A percentile compares a stretch with the other conserved stretches of the same genome.
These are phyloP conservation scores for Leptopilina drosophilae DNA, from an alignment of 2,888 invertebrate species.

Conservation along the genomic window DNA sequence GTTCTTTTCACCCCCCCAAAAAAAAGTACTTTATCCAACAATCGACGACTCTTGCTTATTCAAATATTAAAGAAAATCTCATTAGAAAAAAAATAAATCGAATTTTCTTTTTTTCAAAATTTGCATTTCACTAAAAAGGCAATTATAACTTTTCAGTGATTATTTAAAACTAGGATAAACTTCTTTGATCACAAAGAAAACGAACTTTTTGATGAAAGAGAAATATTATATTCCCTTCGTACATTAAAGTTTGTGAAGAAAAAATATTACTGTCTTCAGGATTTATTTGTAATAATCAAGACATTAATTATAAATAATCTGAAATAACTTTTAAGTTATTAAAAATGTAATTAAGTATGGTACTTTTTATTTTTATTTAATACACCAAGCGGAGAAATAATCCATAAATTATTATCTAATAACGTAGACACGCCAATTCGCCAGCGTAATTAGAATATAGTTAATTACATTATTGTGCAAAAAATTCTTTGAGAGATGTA, in stretches of 20 bases:
- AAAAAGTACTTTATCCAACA: too few relatives aligned
- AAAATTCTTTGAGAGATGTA: neutral
- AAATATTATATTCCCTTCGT: neutral
- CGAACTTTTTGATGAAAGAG: neutral
- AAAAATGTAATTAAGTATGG: too few relatives aligned
- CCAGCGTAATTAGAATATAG: neutral
- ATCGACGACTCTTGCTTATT: too few relatives aligned
- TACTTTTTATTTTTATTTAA: too few relatives aligned
- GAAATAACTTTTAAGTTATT: too few relatives aligned
- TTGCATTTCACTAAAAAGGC: slow-evolving; percentile 18
- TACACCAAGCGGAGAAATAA: too few relatives aligned
- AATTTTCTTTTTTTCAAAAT: neutral
- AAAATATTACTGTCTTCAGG: neutral
- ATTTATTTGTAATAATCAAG: too few relatives aligned
- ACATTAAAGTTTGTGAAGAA: neutral
- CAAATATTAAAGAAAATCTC: too few relatives aligned
- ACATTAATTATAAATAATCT: too few relatives aligned
- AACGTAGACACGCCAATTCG: neutral
- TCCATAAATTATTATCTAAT: too few relatives aligned
- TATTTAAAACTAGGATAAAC: slow-evolving; percentile 5
- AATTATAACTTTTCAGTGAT: slow-evolving; percentile 22
- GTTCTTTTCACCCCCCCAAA: too few relatives aligned
- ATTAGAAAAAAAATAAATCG: too few relatives aligned
- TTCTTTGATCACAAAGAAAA: neutral
- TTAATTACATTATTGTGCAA: neutral